Percentiles rank a stretch among this genome's conserved stretches.
These are phyloP conservation scores for Eptesicus fuscus DNA, from an alignment of 2,113 vertebrate species.

Conservation along the genomic window DNA sequence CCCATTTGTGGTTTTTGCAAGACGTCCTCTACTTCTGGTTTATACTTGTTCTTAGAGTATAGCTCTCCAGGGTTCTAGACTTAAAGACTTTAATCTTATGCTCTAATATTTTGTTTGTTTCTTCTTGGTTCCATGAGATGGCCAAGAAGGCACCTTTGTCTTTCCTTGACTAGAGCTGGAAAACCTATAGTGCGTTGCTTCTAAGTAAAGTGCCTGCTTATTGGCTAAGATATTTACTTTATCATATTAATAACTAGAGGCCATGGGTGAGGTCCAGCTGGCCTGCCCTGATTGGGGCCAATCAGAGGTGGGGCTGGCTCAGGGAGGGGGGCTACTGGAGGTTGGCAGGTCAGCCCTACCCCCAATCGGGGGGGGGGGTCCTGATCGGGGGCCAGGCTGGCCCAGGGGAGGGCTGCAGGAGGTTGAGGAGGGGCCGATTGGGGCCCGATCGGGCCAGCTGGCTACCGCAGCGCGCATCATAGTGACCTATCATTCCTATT, in stretches of 20 bases:
- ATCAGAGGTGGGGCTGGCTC: no score
- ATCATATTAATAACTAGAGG: background rate
- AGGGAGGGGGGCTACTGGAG: no score
- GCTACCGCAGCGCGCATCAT: no score
- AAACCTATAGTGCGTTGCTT: background rate
- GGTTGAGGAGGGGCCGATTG: no score
- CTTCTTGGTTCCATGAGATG: background rate
- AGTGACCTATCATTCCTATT: no score
- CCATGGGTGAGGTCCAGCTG: no score
- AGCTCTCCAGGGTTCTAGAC: background rate
- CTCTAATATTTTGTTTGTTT: background rate
- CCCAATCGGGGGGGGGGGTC: no score
- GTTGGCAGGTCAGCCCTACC: no score
- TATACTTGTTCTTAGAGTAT: background rate
- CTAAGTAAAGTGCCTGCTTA: slow-evolving; percentile 26
- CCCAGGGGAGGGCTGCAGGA: no score
- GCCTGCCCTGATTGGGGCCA: no score
- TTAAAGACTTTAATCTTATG: background rate
- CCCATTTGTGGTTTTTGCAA: background rate
- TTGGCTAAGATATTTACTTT: slow-evolving; percentile 14
- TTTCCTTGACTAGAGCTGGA: background rate
- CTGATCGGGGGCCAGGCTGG: no score
- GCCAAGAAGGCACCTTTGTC: background rate
- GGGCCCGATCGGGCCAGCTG: no score
- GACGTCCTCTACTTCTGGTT: background rate